phyloP scores from a whole-genome alignment of 2,797 vertebrate species.

The Iguana delicatissima region DNA sequence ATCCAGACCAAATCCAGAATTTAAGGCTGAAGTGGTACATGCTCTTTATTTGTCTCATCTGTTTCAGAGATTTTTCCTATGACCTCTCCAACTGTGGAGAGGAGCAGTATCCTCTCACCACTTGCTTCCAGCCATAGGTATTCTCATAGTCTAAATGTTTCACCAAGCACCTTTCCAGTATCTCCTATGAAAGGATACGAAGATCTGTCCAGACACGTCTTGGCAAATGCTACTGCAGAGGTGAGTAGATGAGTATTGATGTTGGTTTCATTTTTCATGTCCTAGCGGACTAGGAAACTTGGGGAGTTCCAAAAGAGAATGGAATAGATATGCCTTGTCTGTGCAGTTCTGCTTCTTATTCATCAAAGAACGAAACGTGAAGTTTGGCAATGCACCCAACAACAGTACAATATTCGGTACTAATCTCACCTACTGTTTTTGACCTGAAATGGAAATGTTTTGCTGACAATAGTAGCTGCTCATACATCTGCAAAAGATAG shows the following conservation, averaged over 20 bases:
- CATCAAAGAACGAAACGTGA: neutral
- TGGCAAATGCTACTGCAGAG: constrained; percentile 87
- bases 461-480: neutral
- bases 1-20: neutral
- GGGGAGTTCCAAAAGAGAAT: neutral
- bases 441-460: neutral
- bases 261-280: neutral
- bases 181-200: constrained; percentile 85
- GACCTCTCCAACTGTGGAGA: constrained; percentile 33
- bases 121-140: constrained; percentile 68
- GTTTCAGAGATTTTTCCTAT: constrained; percentile 28
- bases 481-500: no score
- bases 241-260: constrained; percentile 74
- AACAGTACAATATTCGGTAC: neutral
- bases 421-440: neutral
- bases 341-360: neutral
- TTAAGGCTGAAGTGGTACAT: neutral
- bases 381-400: neutral
- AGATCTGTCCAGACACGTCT: constrained; percentile 87
- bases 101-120: constrained; percentile 47
- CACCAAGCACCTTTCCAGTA: constrained; percentile 78
- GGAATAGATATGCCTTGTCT: neutral
- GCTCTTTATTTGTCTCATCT: neutral
- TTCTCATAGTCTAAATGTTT: constrained; percentile 79
- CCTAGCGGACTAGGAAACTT: neutral